Conservation (phyloP, 2,797 vertebrate species). For the Notoglanidium macrostoma region DNA sequence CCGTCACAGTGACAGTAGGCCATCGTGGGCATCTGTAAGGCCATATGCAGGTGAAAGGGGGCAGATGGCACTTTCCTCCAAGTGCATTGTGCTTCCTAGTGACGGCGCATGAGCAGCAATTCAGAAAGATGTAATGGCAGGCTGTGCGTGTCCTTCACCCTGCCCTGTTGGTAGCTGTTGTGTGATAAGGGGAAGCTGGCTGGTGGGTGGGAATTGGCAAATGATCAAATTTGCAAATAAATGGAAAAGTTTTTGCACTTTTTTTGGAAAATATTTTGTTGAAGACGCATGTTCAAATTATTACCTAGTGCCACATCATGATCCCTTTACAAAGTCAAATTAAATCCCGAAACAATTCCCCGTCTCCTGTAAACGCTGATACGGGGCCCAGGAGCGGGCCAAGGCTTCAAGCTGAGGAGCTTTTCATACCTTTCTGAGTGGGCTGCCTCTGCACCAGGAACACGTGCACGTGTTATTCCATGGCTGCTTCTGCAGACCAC, state of each 20-base stretch:
- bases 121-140: not conserved
- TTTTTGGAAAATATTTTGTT: not conserved
- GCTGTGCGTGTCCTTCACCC: not conserved
- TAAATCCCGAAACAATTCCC: not conserved
- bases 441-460: not conserved
- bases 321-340: not conserved
- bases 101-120: not conserved
- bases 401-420: constrained; percentile 23
- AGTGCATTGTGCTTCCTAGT: not conserved
- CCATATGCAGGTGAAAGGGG: not conserved
- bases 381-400: not conserved
- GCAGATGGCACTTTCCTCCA: not conserved
- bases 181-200: not conserved
- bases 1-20: not conserved
- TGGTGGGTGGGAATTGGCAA: constrained; percentile 5
- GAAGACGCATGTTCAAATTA: not conserved
- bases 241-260: not conserved
- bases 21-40: not conserved
- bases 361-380: not conserved
- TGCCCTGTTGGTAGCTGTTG: not conserved
- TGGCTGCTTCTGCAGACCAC: constrained; percentile 12
- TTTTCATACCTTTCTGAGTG: constrained; percentile 16
- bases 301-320: not conserved
- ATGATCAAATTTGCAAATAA: not conserved
- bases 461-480: not conserved